Percentiles rank a stretch among this genome's conserved stretches.
These are phyloP conservation scores for Barypeithes pellucidus DNA, from an alignment of 2,888 invertebrate species.

Conservation along the genomic window DNA sequence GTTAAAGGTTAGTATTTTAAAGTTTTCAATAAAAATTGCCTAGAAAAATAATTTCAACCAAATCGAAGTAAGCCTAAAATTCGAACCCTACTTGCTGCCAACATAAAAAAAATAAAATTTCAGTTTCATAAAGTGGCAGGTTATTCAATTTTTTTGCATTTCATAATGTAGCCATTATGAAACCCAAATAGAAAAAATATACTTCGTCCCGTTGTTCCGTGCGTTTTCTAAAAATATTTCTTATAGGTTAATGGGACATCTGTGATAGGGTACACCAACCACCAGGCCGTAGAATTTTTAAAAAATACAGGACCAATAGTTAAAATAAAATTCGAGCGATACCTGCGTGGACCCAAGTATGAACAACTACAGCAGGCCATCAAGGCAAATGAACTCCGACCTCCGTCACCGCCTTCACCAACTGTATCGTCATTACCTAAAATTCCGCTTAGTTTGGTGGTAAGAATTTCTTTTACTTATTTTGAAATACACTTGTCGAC, in stretches of 20 bases:
- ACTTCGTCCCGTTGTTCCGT: no score
- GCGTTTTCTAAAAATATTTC: slow-evolving; percentile 42
- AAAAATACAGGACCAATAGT: slow-evolving; percentile 87
- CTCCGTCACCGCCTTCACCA: slow-evolving; percentile 78
- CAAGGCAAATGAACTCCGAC: slow-evolving; percentile 79
- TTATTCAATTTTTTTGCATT: no score
- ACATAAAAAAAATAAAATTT: no score
- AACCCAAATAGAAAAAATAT: no score
- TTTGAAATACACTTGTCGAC: neutral
- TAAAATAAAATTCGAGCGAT: slow-evolving; percentile 81
- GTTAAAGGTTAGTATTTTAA: no score
- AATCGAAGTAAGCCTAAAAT: no score
- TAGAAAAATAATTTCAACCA: no score
- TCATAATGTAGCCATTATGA: no score
- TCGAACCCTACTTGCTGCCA: no score
- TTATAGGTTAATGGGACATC: slow-evolving; percentile 86
- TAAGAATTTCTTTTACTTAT: slow-evolving; percentile 63
- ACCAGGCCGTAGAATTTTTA: slow-evolving; percentile 91
- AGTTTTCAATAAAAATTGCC: no score
- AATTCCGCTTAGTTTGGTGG: slow-evolving; percentile 83
- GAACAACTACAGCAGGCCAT: slow-evolving; percentile 87
- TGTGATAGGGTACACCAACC: slow-evolving; percentile 93
- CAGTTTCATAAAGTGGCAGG: no score
- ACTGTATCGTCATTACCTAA: slow-evolving; percentile 83
- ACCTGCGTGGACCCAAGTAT: slow-evolving; percentile 90